phyloP scores from a whole-genome alignment of 2,113 vertebrate species.

The Eolophus roseicapilla region DNA sequence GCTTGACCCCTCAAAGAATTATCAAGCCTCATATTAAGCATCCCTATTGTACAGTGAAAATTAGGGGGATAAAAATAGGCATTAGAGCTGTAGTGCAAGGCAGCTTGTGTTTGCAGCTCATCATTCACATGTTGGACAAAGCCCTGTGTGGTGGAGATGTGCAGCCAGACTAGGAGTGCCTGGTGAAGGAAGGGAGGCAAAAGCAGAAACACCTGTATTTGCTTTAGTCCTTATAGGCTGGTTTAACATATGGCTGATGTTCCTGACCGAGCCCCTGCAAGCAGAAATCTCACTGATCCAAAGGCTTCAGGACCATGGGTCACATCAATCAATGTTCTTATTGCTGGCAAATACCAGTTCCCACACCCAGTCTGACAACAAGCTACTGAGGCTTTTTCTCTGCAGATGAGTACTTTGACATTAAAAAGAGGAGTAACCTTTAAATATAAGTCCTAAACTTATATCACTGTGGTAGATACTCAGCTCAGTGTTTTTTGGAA shows the following conservation, averaged over 20 bases:
- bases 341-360: neutral
- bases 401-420: neutral
- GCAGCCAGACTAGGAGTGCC: neutral
- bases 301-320: neutral
- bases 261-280: neutral
- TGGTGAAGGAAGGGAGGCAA: neutral
- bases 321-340: neutral
- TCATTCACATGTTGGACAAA: neutral
- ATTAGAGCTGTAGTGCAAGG: neutral
- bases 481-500: neutral
- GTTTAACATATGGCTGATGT: neutral
- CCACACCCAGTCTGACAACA: neutral
- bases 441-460: neutral
- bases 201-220: neutral
- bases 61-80: neutral
- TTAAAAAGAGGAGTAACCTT: neutral
- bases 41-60: neutral
- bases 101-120: neutral
- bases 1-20: neutral
- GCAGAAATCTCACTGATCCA: neutral
- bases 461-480: neutral
- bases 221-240: neutral
- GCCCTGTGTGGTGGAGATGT: rapidly evolving
- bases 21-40: neutral
- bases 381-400: neutral